Conservation (phyloP, 2,888 invertebrate genomes). For the Allophyes oxyacanthae region DNA sequence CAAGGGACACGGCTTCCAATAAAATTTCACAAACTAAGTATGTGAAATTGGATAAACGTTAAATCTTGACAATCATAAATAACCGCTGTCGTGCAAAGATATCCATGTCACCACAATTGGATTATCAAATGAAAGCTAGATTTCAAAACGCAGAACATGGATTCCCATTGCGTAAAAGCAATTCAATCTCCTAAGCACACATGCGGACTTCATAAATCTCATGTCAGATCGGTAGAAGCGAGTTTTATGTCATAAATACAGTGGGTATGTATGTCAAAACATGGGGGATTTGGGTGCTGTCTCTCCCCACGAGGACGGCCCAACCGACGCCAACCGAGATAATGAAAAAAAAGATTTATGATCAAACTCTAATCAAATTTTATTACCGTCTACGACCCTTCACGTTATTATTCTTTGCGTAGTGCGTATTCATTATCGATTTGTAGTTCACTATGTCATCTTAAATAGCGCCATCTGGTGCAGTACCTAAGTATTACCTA, state of each 20-base stretch:
- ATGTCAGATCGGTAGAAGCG: conserved; percentile 78
- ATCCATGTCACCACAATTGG: conserved; percentile 52
- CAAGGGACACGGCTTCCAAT: background rate
- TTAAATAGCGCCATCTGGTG: conserved; percentile 20
- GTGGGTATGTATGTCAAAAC: conserved; percentile 86
- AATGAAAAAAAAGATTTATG: conserved; percentile 89
- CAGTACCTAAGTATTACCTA: too few species aligned
- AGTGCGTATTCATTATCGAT: conserved; percentile 71
- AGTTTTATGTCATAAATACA: conserved; percentile 84
- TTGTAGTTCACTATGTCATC: conserved; percentile 67
- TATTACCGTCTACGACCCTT: conserved; percentile 82
- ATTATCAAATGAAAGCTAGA: conserved; percentile 60
- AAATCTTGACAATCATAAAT: conserved; percentile 12
- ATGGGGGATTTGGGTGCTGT: conserved; percentile 82
- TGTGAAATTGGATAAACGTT: conserved; percentile 1
- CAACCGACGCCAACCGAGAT: conserved; percentile 77
- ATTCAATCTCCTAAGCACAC: conserved; percentile 83
- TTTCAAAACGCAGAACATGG: conserved; percentile 65
- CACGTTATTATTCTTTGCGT: conserved; percentile 67
- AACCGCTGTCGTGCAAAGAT: conserved; percentile 13
- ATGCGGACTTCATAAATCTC: conserved; percentile 87
- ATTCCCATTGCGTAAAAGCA: conserved; percentile 74
- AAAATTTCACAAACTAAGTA: background rate
- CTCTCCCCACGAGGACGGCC: conserved; percentile 70
- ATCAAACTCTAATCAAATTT: conserved; percentile 87